Evolutionary conservation across 2,888 invertebrate genomes (phyloP), one percentile per base, ranked within the genome.

Genomic region (Erpobdella octoculata): DNA sequence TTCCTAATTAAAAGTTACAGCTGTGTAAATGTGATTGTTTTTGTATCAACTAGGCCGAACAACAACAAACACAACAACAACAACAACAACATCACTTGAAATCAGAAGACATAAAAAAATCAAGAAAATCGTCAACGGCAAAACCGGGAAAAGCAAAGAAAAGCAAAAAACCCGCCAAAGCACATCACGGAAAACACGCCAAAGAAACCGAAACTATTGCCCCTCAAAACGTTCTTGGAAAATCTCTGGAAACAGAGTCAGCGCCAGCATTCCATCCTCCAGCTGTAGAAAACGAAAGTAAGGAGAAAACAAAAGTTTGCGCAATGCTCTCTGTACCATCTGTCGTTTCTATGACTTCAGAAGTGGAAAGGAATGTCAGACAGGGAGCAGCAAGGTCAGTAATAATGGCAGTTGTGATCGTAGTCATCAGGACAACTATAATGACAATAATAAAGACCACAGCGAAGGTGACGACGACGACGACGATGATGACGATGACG

Each of bases 261-360:
- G n/a, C n/a, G n/a, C n/a, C n/a, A n/a, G n/a, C n/a, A n/a, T n/a
- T n/a, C n/a, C n/a, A n/a, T n/a, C n/a, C n/a, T n/a, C n/a, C n/a
- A n/a, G n/a, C n/a, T n/a, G n/a, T n/a, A n/a, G n/a, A n/a, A n/a
- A n/a, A n/a, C n/a, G n/a, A n/a, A n/a, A n/a, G n/a, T n/a, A n/a
- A n/a, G n/a, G n/a, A n/a, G n/a, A n/a, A n/a, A n/a, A n/a, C n/a
- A n/a, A n/a, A n/a, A n/a, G n/a, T n/a, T n/a, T n/a, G n/a, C n/a
- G n/a, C n/a, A n/a, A 62, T 62, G 62, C 62, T 62, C n/a, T 31
- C 62, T 5, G 62, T 62, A n/a, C 62, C 62, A 2, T 62, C 62
- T 1, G 62, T 62, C 9, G 62, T n/a, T n/a, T n/a, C n/a, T n/a
- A n/a, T n/a, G n/a, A n/a, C n/a, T 33, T 31, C 62, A n/a, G 62